phyloP scores from a whole-genome alignment of 1,140 invertebrate genomes.

The Pseudomyrmex gracilis region DNA sequence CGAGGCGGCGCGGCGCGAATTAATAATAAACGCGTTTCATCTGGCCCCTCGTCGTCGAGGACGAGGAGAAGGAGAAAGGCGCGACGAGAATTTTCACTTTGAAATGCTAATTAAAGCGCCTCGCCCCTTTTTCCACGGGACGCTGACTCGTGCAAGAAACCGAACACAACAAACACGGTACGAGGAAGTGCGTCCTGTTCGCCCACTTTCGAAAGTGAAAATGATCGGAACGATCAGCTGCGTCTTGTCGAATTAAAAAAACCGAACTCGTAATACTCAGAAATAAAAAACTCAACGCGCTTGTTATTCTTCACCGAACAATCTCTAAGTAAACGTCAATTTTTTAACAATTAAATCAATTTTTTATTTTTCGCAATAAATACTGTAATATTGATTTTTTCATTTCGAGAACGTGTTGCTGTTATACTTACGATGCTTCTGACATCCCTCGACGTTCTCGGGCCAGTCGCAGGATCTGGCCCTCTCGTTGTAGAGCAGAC shows the following conservation, averaged over 20 bases:
- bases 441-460: constrained; percentile 95
- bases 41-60: background rate
- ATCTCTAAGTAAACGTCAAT: background rate
- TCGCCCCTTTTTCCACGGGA: constrained; percentile 67
- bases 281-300: background rate
- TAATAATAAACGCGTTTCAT: constrained; percentile 52
- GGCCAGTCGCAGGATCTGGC: constrained; percentile 97
- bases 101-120: constrained; percentile 79
- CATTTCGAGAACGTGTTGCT: background rate
- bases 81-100: constrained; percentile 72
- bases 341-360: too few species aligned
- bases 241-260: constrained; percentile 5
- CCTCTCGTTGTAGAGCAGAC: constrained; percentile 95
- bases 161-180: background rate
- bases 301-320: background rate
- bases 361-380: background rate
- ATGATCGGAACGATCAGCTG: constrained; percentile 25
- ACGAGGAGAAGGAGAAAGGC: constrained; percentile 61
- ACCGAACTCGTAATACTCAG: background rate
- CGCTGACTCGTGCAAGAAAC: constrained; percentile 46
- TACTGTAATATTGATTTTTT: background rate
- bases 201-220: constrained; percentile 71
- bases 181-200: background rate
- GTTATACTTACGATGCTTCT: constrained; percentile 94
- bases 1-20: constrained; percentile 33